Percentiles rank a stretch among this genome's conserved stretches.
phyloP scores from a whole-genome alignment of 2,888 invertebrate genomes.

The Thereva unica region DNA sequence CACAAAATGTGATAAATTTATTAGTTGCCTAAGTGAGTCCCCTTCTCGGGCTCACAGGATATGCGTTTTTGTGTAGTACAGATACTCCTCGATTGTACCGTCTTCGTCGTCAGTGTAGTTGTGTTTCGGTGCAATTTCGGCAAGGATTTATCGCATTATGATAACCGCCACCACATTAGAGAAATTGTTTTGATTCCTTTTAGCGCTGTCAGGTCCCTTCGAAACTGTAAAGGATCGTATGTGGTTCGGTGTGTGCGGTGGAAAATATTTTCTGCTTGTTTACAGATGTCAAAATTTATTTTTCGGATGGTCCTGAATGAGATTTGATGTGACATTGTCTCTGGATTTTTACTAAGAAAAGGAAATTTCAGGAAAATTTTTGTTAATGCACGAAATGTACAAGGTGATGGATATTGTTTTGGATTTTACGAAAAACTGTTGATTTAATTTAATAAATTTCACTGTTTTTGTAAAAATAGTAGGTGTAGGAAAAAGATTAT shows the following conservation, averaged over 20 bases:
- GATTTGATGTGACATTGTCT: too few species aligned
- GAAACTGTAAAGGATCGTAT: not conserved
- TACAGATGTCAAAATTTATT: not conserved
- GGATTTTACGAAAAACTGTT: too few species aligned
- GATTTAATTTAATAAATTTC: too few species aligned
- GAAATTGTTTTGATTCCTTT: slow-evolving; percentile 21
- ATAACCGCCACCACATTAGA: slow-evolving; percentile 15
- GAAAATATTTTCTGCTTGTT: not conserved
- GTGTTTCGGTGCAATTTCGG: not conserved
- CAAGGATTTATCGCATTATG: slow-evolving; percentile 4
- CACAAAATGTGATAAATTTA: slow-evolving; percentile 24
- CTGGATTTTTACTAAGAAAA: too few species aligned
- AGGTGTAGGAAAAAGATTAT: too few species aligned
- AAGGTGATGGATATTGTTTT: too few species aligned
- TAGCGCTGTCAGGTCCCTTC: not conserved
- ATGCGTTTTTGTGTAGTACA: not conserved
- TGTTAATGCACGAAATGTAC: too few species aligned
- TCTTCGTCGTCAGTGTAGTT: not conserved
- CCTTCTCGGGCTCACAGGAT: slow-evolving; percentile 1
- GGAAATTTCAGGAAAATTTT: too few species aligned
- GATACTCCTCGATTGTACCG: not conserved
- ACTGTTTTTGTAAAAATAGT: too few species aligned
- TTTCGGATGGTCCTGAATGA: too few species aligned
- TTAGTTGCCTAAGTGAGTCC: slow-evolving; percentile 14
- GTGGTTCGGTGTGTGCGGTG: not conserved